Evolutionary conservation across 2,113 vertebrate genomes (phyloP).

Genomic region (Piaya cayana): DNA sequence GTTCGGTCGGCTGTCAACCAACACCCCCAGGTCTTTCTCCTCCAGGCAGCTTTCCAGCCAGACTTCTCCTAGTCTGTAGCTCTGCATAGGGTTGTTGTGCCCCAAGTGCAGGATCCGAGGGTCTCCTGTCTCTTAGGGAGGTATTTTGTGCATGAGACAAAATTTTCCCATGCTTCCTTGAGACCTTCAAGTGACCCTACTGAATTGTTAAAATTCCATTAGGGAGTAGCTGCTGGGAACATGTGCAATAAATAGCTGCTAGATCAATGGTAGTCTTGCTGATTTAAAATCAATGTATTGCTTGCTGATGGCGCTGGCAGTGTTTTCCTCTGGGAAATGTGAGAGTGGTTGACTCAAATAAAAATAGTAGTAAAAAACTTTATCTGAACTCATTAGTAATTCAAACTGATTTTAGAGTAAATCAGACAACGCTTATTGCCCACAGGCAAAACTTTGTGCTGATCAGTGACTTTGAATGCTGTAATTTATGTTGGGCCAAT

Average conservation of each 20-base stretch:
- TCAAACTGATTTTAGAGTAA: background rate
- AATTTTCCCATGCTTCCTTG: background rate
- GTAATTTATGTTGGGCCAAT: background rate
- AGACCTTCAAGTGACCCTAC: slow-evolving; percentile 24
- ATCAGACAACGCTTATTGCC: background rate
- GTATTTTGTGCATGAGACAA: background rate
- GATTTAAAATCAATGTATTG: slow-evolving; percentile 48
- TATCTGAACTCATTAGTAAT: slow-evolving; percentile 10
- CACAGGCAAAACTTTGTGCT: background rate
- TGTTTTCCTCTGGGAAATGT: slow-evolving; percentile 3
- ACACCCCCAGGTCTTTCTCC: too few relatives aligned
- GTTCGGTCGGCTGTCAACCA: too few relatives aligned
- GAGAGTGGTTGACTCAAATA: slow-evolving; percentile 7
- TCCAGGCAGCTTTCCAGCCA: too few relatives aligned
- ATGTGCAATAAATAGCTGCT: slow-evolving; percentile 58
- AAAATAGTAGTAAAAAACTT: slow-evolving; percentile 9
- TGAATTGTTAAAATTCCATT: slow-evolving; percentile 57
- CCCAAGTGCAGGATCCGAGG: too few relatives aligned
- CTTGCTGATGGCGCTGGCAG: background rate
- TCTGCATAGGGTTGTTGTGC: too few relatives aligned
- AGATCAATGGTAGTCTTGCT: slow-evolving; percentile 50
- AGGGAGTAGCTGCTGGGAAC: slow-evolving; percentile 36
- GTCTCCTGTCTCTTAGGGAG: too few relatives aligned
- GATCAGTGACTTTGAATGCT: background rate
- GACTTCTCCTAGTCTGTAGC: too few relatives aligned